These are phyloP conservation scores for Pachycephala philippinensis DNA, from an alignment of 2,113 vertebrate species.

Conservation along the genomic window DNA sequence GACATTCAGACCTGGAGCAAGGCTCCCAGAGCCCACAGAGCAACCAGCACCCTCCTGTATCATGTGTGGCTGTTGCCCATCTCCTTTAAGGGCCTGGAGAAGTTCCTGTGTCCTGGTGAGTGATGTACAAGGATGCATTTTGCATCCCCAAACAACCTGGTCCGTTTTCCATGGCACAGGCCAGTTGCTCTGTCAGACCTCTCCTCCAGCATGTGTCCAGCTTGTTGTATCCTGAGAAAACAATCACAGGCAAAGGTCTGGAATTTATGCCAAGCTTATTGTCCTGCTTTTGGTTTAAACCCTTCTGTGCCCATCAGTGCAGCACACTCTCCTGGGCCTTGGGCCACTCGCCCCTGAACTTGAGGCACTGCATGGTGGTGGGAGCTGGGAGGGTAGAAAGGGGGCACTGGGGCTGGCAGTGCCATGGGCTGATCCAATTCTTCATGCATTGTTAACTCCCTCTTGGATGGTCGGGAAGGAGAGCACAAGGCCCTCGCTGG, in stretches of 20 bases:
- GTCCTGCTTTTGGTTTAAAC: not conserved
- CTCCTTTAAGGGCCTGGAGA: not conserved
- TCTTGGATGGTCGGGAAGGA: not conserved
- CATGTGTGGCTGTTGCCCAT: accelerated
- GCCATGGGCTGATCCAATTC: not conserved
- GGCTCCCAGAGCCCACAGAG: not conserved
- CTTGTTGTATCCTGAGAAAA: not conserved
- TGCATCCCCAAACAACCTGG: not conserved
- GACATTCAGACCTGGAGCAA: not conserved
- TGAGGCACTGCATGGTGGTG: not conserved
- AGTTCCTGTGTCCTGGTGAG: not conserved
- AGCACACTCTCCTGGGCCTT: not conserved
- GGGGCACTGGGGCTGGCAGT: not conserved
- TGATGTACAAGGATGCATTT: not conserved
- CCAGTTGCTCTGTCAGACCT: accelerated
- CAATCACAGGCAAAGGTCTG: not conserved
- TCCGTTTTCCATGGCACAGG: not conserved
- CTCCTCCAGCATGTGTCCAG: not conserved
- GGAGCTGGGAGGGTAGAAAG: not conserved
- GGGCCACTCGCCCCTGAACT: not conserved
- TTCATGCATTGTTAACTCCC: not conserved
- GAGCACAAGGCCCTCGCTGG: not conserved
- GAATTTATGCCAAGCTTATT: not conserved
- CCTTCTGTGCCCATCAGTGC: not conserved
- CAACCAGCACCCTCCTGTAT: not conserved